Evolutionary conservation across 2,888 invertebrate genomes (phyloP).

Genomic region (Tholera decimalis): DNA sequence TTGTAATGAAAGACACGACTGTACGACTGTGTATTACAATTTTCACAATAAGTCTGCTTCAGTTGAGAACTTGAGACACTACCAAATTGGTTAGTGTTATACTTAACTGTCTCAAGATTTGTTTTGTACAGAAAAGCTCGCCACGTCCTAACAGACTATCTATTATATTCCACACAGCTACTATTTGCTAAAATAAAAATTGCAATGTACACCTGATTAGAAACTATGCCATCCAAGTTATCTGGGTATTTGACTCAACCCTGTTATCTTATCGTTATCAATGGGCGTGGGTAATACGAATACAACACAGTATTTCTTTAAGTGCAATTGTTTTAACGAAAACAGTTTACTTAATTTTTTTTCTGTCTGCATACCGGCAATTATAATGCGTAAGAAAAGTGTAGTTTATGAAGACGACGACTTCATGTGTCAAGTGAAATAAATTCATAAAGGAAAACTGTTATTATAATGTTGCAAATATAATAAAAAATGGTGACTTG

Average conservation of each 20-base stretch:
- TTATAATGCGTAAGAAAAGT: conserved; percentile 6
- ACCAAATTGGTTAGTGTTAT: not conserved
- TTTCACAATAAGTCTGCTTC: conserved; percentile 3
- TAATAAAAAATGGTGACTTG: conserved; percentile 83
- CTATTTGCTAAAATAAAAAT: conserved; percentile 22
- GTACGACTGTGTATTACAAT: not conserved
- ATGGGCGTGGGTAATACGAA: conserved; percentile 77
- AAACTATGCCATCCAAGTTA: conserved; percentile 74
- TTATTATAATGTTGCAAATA: conserved; percentile 28
- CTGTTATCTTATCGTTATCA: conserved; percentile 87
- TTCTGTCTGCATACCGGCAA: not conserved
- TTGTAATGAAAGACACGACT: not conserved
- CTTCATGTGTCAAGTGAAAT: conserved; percentile 35
- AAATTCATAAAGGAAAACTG: not conserved
- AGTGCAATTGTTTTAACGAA: conserved; percentile 72
- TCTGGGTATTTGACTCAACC: conserved; percentile 77
- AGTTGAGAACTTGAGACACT: not conserved
- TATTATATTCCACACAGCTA: conserved; percentile 3
- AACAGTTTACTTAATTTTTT: conserved; percentile 48
- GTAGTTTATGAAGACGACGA: conserved; percentile 1
- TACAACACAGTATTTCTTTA: conserved; percentile 67
- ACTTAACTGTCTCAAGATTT: not conserved
- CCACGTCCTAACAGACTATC: not conserved
- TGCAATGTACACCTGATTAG: conserved; percentile 35
- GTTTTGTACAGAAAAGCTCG: not conserved